phyloP scores from a whole-genome alignment of 2,113 vertebrate genomes.

The Leptobrachium ailaonicum region DNA sequence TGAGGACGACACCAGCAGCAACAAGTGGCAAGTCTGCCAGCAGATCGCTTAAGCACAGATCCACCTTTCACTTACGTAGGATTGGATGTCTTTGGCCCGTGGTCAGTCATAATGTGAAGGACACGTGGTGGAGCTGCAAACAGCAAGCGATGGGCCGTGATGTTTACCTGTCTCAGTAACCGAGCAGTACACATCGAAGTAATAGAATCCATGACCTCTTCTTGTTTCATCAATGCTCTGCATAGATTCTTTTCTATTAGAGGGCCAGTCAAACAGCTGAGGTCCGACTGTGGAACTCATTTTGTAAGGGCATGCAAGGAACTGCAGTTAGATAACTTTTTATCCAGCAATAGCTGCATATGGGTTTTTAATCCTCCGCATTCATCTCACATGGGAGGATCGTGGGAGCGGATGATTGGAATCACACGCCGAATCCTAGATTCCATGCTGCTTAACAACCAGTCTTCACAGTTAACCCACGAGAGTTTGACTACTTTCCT shows the following conservation, averaged over 20 bases:
- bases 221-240: constrained; percentile 30
- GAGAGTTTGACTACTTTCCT: constrained; percentile 43
- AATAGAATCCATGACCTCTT: constrained; percentile 41
- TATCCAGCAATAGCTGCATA: constrained; percentile 26
- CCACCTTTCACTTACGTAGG: background rate
- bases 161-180: constrained; percentile 37
- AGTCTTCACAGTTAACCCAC: constrained; percentile 30
- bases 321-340: background rate
- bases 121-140: too few species aligned
- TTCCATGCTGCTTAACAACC: constrained; percentile 25
- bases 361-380: constrained; percentile 37
- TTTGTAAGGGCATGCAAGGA: background rate
- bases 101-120: too few species aligned
- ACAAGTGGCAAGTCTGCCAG: constrained; percentile 8
- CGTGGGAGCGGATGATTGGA: constrained; percentile 37
- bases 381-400: background rate
- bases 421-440: constrained; percentile 21
- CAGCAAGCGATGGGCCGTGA: background rate
- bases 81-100: too few species aligned
- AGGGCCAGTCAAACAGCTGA: constrained; percentile 5
- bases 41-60: background rate
- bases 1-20: background rate
- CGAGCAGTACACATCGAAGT: constrained; percentile 41
- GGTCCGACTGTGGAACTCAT: constrained; percentile 11
- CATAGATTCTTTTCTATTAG: constrained; percentile 28